Percentiles rank a stretch among this genome's conserved stretches.
These are phyloP conservation scores for Xyrichtys novacula DNA, from an alignment of 2,797 vertebrate genomes.

Conservation along the genomic window DNA sequence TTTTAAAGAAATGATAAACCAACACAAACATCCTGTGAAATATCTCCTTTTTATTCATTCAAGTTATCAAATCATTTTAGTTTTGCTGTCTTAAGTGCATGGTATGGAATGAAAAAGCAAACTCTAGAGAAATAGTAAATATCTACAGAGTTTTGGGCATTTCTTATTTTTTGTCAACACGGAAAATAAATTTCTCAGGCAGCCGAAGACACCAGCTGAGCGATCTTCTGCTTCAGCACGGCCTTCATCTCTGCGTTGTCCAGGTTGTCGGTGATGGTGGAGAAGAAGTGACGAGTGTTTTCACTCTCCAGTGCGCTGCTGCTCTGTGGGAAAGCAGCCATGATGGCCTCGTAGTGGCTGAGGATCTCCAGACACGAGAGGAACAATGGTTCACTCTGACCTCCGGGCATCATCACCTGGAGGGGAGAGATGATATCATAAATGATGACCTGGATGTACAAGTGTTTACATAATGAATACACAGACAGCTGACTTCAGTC, in stretches of 20 bases:
- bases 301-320: conserved; percentile 85
- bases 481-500: too few relatives aligned
- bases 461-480: too few relatives aligned
- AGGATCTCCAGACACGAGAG: conserved; percentile 92
- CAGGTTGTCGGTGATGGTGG: conserved; percentile 87
- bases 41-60: conserved; percentile 21
- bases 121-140: not conserved
- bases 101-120: not conserved
- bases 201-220: conserved; percentile 73
- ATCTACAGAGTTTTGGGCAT: too few relatives aligned
- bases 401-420: conserved; percentile 90
- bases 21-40: conserved; percentile 18
- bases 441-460: not conserved
- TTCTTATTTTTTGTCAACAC: too few relatives aligned
- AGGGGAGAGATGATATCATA: not conserved
- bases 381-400: conserved; percentile 85
- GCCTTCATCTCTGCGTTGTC: conserved; percentile 85
- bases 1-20: not conserved
- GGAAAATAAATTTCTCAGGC: conserved; percentile 23
- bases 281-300: conserved; percentile 91
- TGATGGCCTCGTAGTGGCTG: conserved; percentile 86
- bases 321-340: conserved; percentile 79
- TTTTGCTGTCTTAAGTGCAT: too few relatives aligned
- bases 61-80: not conserved
- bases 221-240: conserved; percentile 93